Evolutionary conservation across 2,888 invertebrate species (phyloP).

Genomic region (Apotomis betuletana): DNA sequence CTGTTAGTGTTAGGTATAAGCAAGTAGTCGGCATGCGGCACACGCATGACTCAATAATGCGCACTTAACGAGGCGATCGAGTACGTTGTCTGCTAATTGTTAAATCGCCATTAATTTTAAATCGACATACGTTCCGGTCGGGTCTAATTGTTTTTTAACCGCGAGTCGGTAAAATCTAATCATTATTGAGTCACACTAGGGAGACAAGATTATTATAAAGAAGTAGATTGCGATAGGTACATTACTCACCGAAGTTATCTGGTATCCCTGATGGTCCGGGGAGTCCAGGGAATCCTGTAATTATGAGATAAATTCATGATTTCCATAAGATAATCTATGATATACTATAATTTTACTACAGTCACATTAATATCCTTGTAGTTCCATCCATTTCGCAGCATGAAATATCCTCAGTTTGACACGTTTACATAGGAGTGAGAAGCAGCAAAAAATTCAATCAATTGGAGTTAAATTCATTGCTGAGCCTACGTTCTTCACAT

Average conservation of each 20-base stretch:
- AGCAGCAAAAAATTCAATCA: no score
- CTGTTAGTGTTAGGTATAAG: conserved; percentile 66
- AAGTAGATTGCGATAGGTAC: conserved; percentile 40
- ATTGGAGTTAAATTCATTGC: no score
- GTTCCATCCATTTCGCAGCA: no score
- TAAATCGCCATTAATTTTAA: conserved; percentile 56
- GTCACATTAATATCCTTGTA: no score
- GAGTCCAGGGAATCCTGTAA: conserved; percentile 88
- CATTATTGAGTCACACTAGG: conserved; percentile 64
- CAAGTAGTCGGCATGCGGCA: conserved; percentile 62
- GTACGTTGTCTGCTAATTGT: conserved; percentile 55
- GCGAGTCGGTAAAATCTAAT: conserved; percentile 14
- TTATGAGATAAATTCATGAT: conserved; percentile 27
- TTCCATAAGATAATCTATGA: background rate
- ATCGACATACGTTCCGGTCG: conserved; percentile 57
- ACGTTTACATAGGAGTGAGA: no score
- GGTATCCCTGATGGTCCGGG: conserved; percentile 95
- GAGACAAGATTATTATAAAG: conserved; percentile 53
- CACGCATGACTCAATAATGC: conserved; percentile 71
- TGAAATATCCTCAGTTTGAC: no score
- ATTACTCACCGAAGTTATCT: conserved; percentile 91
- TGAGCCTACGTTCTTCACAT: no score
- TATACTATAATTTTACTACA: no score
- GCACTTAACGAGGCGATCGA: conserved; percentile 65
- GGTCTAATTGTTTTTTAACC: conserved; percentile 57